Percentiles rank a stretch among this genome's conserved stretches.
phyloP scores from a whole-genome alignment of 1,140 invertebrate genomes.

The Nylanderia fulva region DNA sequence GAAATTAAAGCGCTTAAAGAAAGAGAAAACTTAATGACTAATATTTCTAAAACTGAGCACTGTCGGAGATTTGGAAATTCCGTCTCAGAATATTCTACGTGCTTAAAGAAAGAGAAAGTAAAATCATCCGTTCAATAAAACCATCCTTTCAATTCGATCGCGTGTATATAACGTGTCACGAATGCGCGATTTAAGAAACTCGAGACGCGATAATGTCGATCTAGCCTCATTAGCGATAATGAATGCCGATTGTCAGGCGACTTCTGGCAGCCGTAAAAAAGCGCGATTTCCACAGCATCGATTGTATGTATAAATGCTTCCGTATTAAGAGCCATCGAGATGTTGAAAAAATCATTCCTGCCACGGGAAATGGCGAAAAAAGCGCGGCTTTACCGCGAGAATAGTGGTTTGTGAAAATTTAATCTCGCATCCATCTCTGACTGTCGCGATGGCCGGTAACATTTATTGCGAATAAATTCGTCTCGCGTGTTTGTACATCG shows the following conservation, averaged over 20 bases:
- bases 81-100: neutral
- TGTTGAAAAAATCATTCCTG: conserved; percentile 5
- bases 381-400: neutral
- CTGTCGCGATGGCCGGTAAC: neutral
- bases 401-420: conserved; percentile 26
- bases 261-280: neutral
- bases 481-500: neutral
- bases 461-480: neutral
- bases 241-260: conserved; percentile 1
- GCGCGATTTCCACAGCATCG: neutral
- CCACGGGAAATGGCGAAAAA: conserved; percentile 2
- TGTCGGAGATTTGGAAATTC: neutral
- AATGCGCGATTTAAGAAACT: neutral
- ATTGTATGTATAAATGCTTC: neutral
- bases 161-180: conserved; percentile 22
- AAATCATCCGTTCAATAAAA: neutral
- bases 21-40: neutral
- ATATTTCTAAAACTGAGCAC: neutral
- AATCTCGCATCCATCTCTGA: neutral
- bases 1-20: neutral
- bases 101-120: neutral
- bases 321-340: neutral
- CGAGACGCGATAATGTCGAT: conserved; percentile 20
- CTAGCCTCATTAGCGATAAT: conserved; percentile 18
- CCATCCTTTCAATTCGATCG: neutral